Percentiles rank a stretch among this genome's conserved stretches.
Conservation (phyloP, 1,140 invertebrate species). For the Choristoneura fumiferana region DNA sequence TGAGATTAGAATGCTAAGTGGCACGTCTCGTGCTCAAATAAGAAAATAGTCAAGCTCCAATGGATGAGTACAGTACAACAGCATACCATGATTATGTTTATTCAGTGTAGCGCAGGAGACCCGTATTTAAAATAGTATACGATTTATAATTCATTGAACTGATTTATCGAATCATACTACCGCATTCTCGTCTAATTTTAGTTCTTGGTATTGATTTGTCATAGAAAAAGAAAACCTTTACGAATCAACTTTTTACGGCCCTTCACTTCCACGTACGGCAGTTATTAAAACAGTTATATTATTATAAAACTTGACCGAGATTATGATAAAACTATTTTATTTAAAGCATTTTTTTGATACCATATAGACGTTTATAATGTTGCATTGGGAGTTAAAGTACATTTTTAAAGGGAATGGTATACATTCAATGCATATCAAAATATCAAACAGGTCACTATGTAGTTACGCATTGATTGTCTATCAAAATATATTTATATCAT, state of each 20-base stretch:
- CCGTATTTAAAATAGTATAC: too few relatives aligned
- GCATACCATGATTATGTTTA: background rate
- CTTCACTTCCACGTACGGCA: too few relatives aligned
- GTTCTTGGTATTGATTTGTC: too few relatives aligned
- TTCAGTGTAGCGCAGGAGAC: background rate
- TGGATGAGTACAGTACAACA: background rate
- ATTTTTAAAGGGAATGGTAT: background rate
- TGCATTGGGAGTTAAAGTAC: background rate
- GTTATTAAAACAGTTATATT: too few relatives aligned
- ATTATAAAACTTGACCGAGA: background rate
- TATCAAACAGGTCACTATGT: constrained; percentile 14
- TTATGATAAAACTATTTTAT: constrained; percentile 3
- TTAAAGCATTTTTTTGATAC: background rate
- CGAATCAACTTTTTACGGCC: too few relatives aligned
- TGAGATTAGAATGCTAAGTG: background rate
- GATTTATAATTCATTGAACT: too few relatives aligned
- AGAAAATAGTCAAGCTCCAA: constrained; percentile 10
- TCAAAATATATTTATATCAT: background rate
- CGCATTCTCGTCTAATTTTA: too few relatives aligned
- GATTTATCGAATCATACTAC: too few relatives aligned
- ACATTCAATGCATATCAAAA: constrained; percentile 16
- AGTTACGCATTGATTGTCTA: constrained; percentile 11
- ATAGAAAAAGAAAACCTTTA: too few relatives aligned
- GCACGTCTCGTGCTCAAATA: constrained; percentile 1
- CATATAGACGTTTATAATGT: background rate